Evolutionary conservation across 2,113 vertebrate species (phyloP).

Genomic region (Elaphurus davidianus): DNA sequence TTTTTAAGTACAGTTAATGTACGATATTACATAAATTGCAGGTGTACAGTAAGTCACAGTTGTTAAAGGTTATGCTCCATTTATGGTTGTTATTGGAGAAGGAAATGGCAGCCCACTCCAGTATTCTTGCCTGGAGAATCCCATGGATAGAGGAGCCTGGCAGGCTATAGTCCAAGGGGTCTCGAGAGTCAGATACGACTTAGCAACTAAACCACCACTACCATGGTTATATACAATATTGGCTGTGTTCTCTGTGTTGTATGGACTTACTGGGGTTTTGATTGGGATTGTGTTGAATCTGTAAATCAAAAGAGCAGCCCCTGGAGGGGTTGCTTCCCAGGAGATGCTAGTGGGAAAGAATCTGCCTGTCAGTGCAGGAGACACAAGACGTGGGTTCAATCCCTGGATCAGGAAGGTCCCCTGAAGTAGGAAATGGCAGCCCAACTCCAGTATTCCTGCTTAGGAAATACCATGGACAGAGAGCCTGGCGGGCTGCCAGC

Average conservation of each 20-base stretch:
- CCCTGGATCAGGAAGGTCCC: neutral
- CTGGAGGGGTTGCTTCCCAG: neutral
- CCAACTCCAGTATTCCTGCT: neutral
- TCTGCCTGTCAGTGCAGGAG: neutral
- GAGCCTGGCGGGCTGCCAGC: neutral
- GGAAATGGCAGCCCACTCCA: neutral
- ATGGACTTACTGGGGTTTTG: neutral
- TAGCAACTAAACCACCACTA: neutral
- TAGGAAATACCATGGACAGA: neutral
- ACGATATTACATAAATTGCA: neutral
- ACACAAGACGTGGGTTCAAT: neutral
- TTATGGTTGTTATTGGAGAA: neutral
- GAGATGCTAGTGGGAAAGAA: neutral
- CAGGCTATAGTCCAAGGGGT: neutral
- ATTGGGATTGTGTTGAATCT: neutral
- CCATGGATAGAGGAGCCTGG: neutral
- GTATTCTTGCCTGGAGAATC: neutral
- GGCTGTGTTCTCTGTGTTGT: neutral
- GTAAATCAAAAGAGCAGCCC: neutral
- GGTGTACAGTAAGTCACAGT: neutral
- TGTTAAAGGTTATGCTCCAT: neutral
- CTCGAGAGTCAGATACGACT: neutral
- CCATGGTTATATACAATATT: neutral
- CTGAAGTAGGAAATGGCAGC: neutral
- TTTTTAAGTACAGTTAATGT: neutral